phyloP scores from a whole-genome alignment of 2,797 vertebrate species.

The Phrynocephalus forsythii region DNA sequence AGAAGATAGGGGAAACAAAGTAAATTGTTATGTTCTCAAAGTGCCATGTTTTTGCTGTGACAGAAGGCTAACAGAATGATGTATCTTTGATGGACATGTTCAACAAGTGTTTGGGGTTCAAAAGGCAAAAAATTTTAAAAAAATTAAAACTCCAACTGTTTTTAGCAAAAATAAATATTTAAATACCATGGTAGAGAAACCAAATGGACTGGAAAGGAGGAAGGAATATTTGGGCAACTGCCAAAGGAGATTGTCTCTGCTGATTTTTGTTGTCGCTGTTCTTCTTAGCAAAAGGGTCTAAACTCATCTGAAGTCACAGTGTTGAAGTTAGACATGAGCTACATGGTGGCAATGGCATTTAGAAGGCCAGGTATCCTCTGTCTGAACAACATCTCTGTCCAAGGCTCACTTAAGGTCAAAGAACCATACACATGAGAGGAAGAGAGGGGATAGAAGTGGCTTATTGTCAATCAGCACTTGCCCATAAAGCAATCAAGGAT shows the following conservation, averaged over 20 bases:
- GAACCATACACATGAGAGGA: no score
- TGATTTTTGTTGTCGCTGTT: no score
- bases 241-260: no score
- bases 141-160: not conserved
- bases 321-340: no score
- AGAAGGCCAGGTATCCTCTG: not conserved
- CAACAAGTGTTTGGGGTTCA: no score
- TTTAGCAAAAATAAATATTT: not conserved
- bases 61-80: not conserved
- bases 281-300: no score
- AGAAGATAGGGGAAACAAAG: not conserved
- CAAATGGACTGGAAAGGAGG: not conserved
- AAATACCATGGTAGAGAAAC: not conserved
- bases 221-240: not conserved
- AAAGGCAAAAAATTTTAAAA: not conserved
- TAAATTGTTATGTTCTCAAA: not conserved
- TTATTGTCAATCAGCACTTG: no score
- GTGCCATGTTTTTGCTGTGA: not conserved
- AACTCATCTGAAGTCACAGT: no score
- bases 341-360: no score
- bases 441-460: no score
- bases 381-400: not conserved
- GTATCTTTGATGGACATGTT: not conserved
- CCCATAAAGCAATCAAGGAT: no score
- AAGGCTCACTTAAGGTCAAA: no score